These are phyloP conservation scores for Hycleus cichorii DNA, from an alignment of 1,140 invertebrate species.

Conservation along the genomic window DNA sequence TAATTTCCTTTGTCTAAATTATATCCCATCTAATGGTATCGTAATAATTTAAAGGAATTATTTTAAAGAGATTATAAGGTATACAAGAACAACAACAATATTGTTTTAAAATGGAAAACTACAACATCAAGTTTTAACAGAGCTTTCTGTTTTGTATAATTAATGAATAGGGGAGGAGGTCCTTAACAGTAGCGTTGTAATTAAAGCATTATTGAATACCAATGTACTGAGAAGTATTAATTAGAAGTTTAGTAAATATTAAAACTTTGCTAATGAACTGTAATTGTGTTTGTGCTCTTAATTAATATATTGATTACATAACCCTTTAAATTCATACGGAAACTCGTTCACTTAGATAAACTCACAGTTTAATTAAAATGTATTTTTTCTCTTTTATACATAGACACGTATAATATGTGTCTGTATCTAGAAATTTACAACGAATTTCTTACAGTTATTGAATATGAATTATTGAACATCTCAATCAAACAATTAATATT, in stretches of 20 bases:
- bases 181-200: constrained; percentile 13
- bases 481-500: not conserved
- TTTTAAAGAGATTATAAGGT: no score
- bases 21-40: no score
- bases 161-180: constrained; percentile 6
- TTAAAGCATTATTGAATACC: constrained; percentile 30
- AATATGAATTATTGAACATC: not conserved
- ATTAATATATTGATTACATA: constrained; percentile 39
- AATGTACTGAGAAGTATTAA: constrained; percentile 34
- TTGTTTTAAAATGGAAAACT: constrained; percentile 4
- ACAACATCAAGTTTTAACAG: constrained; percentile 3
- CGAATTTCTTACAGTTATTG: not conserved
- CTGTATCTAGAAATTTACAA: not conserved
- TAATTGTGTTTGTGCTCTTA: constrained; percentile 40
- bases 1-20: no score
- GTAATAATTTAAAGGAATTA: no score
- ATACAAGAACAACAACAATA: no score
- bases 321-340: constrained; percentile 36
- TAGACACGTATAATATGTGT: not conserved
- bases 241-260: constrained; percentile 41
- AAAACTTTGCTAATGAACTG: constrained; percentile 39
- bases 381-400: constrained; percentile 2
- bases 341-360: constrained; percentile 6
- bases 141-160: constrained; percentile 7
- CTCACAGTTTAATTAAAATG: constrained; percentile 5